Base-by-base conservation (phyloP, 2,113 vertebrate genomes). In the Alaudala cheleensis region DNA sequence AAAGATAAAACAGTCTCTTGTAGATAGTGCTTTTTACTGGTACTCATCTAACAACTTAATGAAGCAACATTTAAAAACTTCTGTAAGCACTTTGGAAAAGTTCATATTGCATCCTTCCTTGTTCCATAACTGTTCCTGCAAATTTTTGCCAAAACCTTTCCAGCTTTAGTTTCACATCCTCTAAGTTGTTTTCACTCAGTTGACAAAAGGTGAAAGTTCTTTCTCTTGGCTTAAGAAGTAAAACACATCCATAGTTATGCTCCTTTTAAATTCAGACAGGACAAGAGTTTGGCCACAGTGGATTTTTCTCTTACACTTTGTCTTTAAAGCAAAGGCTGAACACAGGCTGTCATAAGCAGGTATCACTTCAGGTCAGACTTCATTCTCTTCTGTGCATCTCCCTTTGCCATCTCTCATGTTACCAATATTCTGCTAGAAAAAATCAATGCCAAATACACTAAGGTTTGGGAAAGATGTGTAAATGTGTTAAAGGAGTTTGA, bases 71-170 rank as follows among this genome's bases (percentile, higher is more conserved):
- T 85, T 53, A 61, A 58, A 91, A 64, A 58, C 42, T 9, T 95
- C 37, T 51, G 24, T 19, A 69, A 65, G 42, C 39, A 51, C 40
- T 73, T 73, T 82, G 62, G 37, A 82, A 87, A 92, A 85, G 62
- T 90, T 94, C 44, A 31, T 72, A 42, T 49, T 58, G 45, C 39
- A 80, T 92, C 66, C 81, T 94, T 92, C 61, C 70, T 87, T 66
- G 26, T 85, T 77, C 67, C 33, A 29, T 64, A 71, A 67, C 33
- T 67, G 29, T 61, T 90, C 26, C 60, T 33, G 26, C 28, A 78
- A 77, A 31, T 49, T 80, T 91, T 74, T 94, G 57, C 42, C 37
- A 87, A 91, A 79, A 42, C 2, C 4, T 37, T 77, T 69, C 72
- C 13, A 81, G 24, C 39, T 83, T 58, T 80, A 51, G 9, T 81